These are phyloP conservation scores for Lysandra coridon DNA, from an alignment of 2,888 invertebrate species.

Conservation along the genomic window DNA sequence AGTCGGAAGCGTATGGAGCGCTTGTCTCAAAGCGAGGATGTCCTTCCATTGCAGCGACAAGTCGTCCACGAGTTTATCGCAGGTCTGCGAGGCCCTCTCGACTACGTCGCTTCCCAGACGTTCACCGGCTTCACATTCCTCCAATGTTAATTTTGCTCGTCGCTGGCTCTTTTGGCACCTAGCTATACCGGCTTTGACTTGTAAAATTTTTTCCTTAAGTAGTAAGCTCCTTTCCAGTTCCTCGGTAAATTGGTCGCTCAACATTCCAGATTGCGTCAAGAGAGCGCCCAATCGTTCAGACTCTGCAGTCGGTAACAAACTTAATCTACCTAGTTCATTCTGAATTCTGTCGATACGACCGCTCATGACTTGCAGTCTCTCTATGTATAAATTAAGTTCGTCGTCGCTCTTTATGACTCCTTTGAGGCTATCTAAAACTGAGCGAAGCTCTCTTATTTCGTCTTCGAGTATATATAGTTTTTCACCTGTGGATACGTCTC, in stretches of 20 bases:
- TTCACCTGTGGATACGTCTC: constrained; percentile 87
- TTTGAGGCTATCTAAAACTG: constrained; percentile 85
- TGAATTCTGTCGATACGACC: constrained; percentile 88
- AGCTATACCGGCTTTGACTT: constrained; percentile 86
- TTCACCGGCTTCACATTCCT: constrained; percentile 87
- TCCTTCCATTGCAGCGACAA: constrained; percentile 88
- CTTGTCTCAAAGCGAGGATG: constrained; percentile 86
- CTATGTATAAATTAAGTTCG: constrained; percentile 89
- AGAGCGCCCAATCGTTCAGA: constrained; percentile 89
- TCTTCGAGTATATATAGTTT: constrained; percentile 87
- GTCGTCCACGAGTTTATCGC: constrained; percentile 85
- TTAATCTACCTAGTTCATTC: constrained; percentile 88
- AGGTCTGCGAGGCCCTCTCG: constrained; percentile 87
- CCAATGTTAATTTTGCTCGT: constrained; percentile 82
- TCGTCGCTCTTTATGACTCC: constrained; percentile 91
- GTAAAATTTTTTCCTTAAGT: constrained; percentile 86
- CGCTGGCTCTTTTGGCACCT: constrained; percentile 85
- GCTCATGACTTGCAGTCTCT: constrained; percentile 88
- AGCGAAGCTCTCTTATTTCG: constrained; percentile 87
- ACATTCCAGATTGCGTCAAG: constrained; percentile 84
- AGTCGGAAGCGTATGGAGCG: constrained; percentile 88
- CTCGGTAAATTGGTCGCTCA: constrained; percentile 87
- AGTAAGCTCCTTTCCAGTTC: constrained; percentile 88
- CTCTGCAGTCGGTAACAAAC: constrained; percentile 86
- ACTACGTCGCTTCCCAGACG: constrained; percentile 88